A percentile compares a stretch with the other conserved stretches of the same genome.
phyloP scores from a whole-genome alignment of 2,113 vertebrate species.

The Syngnathus scovelli region DNA sequence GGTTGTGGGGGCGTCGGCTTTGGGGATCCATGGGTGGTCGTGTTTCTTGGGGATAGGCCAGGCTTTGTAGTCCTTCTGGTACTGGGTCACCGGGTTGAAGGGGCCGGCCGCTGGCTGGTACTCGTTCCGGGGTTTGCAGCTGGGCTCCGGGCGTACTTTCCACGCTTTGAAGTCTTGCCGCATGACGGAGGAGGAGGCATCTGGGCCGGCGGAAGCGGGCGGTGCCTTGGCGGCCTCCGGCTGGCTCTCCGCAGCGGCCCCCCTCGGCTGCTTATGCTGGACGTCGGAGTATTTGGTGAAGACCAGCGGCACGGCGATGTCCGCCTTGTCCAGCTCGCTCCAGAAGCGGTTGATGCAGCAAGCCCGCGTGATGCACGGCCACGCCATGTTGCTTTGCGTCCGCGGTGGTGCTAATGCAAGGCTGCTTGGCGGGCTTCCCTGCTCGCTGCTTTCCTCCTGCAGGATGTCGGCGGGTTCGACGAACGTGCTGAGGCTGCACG shows the following conservation, averaged over 20 bases:
- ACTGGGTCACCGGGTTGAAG: conserved; percentile 88
- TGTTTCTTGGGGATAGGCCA: conserved; percentile 90
- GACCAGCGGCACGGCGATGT: conserved; percentile 93
- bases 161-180: conserved; percentile 90
- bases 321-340: conserved; percentile 93
- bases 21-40: conserved; percentile 97
- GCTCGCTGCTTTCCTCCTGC: conserved; percentile 9
- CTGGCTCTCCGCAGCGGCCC: conserved; percentile 74
- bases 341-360: conserved; percentile 98
- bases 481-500: conserved; percentile 51
- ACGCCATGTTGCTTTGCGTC: conserved; percentile 76
- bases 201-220: conserved; percentile 57
- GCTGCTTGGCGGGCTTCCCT: neutral
- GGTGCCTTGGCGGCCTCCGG: conserved; percentile 74
- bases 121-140: conserved; percentile 87
- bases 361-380: conserved; percentile 94
- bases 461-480: conserved; percentile 28
- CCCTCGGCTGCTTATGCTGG: conserved; percentile 64
- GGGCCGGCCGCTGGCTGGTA: conserved; percentile 84
- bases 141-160: conserved; percentile 89
- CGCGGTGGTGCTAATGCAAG: neutral
- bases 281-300: conserved; percentile 93
- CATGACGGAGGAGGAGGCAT: conserved; percentile 82
- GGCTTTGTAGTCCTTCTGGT: conserved; percentile 94
- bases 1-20: conserved; percentile 57